Conservation (phyloP, 1,140 invertebrate genomes). For the Philotrypesis tridentata region DNA sequence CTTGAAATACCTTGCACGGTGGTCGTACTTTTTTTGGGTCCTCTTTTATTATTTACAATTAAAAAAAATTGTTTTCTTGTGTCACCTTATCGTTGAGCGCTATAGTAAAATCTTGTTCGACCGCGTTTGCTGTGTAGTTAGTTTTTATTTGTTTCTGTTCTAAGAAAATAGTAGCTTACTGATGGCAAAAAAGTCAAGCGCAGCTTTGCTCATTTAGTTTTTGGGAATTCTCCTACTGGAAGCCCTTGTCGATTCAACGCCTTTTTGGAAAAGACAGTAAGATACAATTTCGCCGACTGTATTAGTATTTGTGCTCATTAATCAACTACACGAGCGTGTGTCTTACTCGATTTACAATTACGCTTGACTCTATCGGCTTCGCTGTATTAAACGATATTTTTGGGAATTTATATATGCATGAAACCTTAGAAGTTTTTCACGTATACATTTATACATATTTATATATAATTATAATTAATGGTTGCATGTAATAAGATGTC, state of each 20-base stretch:
- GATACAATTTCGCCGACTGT: not conserved
- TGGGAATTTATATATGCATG: constrained; percentile 40
- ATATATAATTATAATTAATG: not conserved
- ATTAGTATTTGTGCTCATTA: not conserved
- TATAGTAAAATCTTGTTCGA: constrained; percentile 35
- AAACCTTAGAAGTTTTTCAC: constrained; percentile 27
- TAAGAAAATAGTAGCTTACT: not conserved
- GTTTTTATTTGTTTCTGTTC: constrained; percentile 16
- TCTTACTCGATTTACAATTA: constrained; percentile 20
- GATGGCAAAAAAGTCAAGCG: not conserved
- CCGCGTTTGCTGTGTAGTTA: constrained; percentile 20
- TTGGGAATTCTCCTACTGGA: constrained; percentile 26
- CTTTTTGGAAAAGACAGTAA: not conserved
- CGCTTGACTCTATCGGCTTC: constrained; percentile 36
- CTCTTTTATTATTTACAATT: constrained; percentile 20
- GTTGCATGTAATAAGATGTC: constrained; percentile 26
- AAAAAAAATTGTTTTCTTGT: constrained; percentile 50
- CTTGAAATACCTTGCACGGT: constrained; percentile 67
- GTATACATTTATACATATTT: not conserved
- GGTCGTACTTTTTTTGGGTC: constrained; percentile 69
- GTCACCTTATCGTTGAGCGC: constrained; percentile 30
- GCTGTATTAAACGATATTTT: constrained; percentile 8
- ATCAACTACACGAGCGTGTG: not conserved
- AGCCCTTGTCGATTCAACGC: constrained; percentile 1
- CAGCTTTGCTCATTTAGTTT: constrained; percentile 39